A percentile compares a stretch with the other conserved stretches of the same genome.
Evolutionary conservation across 2,113 vertebrate genomes (phyloP).

Genomic region (Dromaius novaehollandiae): DNA sequence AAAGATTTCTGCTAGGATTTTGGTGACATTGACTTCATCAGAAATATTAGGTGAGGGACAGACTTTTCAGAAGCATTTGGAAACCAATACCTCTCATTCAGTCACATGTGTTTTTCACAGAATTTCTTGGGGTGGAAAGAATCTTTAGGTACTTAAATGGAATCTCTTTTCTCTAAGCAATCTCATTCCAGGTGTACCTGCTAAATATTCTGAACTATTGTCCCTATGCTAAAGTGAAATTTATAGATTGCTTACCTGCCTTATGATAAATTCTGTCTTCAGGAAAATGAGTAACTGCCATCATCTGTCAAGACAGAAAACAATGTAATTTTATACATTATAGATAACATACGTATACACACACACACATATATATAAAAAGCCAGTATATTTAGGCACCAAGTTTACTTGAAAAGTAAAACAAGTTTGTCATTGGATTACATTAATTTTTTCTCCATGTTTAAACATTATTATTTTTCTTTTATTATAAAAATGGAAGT

Average conservation of each 20-base stretch:
- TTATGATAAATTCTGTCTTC: background rate
- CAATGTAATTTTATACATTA: background rate
- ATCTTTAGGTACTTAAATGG: background rate
- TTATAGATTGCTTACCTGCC: background rate
- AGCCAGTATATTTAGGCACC: background rate
- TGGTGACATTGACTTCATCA: background rate
- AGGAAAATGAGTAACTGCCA: background rate
- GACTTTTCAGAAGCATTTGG: background rate
- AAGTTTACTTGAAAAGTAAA: background rate
- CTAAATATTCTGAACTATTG: background rate
- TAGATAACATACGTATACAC: accelerated
- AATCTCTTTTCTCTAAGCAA: background rate
- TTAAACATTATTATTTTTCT: background rate
- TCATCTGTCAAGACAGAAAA: background rate
- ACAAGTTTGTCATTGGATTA: background rate
- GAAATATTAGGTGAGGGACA: background rate
- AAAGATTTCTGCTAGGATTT: background rate
- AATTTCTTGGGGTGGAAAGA: background rate
- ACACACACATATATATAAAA: background rate
- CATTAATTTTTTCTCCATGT: background rate
- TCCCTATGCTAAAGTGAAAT: background rate
- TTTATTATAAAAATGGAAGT: background rate
- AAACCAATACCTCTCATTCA: background rate
- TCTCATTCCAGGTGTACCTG: background rate
- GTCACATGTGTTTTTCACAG: background rate